Percentiles rank a stretch among this genome's conserved stretches.
phyloP scores from a whole-genome alignment of 2,888 invertebrate genomes.

The Pristionchus mayeri region DNA sequence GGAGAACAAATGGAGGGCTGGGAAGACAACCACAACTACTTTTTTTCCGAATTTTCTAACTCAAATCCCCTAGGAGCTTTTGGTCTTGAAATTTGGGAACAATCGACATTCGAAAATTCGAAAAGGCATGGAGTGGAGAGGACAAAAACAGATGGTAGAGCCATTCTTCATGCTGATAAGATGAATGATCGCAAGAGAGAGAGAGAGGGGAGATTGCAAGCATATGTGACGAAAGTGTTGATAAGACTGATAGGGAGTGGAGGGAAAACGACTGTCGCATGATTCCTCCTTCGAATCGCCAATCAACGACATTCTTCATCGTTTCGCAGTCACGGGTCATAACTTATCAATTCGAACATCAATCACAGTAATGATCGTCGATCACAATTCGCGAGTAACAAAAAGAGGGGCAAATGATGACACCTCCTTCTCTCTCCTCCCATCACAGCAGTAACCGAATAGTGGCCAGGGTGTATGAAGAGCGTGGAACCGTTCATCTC shows the following conservation, averaged over 20 bases:
- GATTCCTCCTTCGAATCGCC: constrained; percentile 17
- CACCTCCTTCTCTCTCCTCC: background rate
- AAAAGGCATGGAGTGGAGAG: background rate
- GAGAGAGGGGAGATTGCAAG: background rate
- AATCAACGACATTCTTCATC: background rate
- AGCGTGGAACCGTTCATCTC: constrained; percentile 15
- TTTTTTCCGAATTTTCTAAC: constrained; percentile 1
- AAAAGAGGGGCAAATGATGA: background rate
- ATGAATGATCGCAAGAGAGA: background rate
- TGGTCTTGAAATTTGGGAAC: too few relatives aligned
- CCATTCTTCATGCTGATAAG: background rate
- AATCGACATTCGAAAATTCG: constrained; percentile 1
- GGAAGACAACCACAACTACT: constrained; percentile 37
- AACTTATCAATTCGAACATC: constrained; percentile 31
- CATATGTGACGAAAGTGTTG: too few relatives aligned
- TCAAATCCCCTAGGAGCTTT: background rate
- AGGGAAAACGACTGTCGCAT: constrained; percentile 3
- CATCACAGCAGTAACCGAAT: constrained; percentile 18
- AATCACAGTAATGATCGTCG: constrained; percentile 9
- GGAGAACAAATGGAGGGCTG: constrained; percentile 12
- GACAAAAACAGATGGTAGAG: constrained; percentile 9
- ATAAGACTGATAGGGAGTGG: constrained; percentile 1
- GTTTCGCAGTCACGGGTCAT: constrained; percentile 16
- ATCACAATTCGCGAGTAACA: background rate
- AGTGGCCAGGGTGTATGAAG: background rate